Evolutionary conservation across 2,797 vertebrate species (phyloP).

Genomic region (Acestrorhynchus altus): DNA sequence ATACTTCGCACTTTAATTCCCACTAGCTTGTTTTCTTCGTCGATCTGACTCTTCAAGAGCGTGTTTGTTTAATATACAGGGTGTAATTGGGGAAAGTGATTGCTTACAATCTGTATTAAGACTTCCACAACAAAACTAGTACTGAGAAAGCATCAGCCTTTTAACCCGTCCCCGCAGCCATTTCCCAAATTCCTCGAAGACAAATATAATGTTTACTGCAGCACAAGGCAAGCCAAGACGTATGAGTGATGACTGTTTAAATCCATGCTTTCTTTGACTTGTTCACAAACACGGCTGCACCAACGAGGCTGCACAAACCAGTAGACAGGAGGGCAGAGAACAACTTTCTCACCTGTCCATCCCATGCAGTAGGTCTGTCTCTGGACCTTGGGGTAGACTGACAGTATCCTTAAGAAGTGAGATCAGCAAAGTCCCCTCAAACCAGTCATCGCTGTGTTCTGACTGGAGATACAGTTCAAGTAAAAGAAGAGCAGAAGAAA

Average conservation of each 20-base stretch:
- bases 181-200: background rate
- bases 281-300: too few relatives aligned
- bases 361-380: constrained; percentile 85
- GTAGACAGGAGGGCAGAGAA: too few relatives aligned
- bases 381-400: constrained; percentile 83
- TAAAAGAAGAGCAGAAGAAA: constrained; percentile 21
- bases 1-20: background rate
- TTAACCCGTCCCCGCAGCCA: background rate
- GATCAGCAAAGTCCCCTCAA: constrained; percentile 81
- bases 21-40: background rate
- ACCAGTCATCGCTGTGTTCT: constrained; percentile 77
- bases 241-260: background rate
- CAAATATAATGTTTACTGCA: background rate
- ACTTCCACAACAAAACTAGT: background rate
- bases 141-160: too few relatives aligned
- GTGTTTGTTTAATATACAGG: background rate
- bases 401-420: constrained; percentile 83
- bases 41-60: background rate
- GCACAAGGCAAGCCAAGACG: background rate
- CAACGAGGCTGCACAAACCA: too few relatives aligned
- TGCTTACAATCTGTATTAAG: background rate
- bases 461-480: constrained; percentile 69
- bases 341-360: constrained; percentile 85
- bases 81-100: background rate
- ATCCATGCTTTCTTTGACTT: too few relatives aligned